phyloP scores from a whole-genome alignment of 2,888 invertebrate species.

The Carpatolechia fugitivella region DNA sequence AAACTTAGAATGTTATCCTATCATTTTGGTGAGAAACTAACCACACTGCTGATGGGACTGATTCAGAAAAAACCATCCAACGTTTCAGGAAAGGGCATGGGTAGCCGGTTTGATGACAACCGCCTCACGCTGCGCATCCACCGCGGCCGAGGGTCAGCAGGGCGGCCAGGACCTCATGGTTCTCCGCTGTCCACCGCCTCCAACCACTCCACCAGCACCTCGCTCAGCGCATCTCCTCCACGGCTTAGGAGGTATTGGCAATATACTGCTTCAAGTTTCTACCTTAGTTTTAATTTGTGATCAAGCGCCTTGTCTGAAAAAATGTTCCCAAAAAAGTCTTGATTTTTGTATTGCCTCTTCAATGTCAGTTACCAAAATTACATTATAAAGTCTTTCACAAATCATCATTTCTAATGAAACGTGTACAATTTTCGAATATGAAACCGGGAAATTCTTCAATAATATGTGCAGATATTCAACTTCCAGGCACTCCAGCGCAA shows the following conservation, averaged over 20 bases:
- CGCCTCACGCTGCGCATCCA: slow-evolving; percentile 95
- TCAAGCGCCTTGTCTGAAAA: too few relatives aligned
- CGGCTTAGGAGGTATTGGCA: slow-evolving; percentile 63
- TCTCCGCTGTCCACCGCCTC: slow-evolving; percentile 84
- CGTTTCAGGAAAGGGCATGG: slow-evolving; percentile 80
- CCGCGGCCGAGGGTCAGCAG: slow-evolving; percentile 88
- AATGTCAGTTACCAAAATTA: too few relatives aligned
- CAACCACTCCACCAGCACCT: slow-evolving; percentile 84
- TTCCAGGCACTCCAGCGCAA: slow-evolving; percentile 80
- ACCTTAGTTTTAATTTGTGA: too few relatives aligned
- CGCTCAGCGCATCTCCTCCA: slow-evolving; percentile 83
- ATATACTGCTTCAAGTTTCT: too few relatives aligned
- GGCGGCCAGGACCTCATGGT: slow-evolving; percentile 79
- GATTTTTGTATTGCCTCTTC: too few relatives aligned
- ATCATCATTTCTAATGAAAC: too few relatives aligned
- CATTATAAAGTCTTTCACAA: too few relatives aligned
- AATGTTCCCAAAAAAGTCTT: too few relatives aligned
- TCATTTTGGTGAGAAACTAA: too few relatives aligned
- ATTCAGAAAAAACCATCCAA: background rate
- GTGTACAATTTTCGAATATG: too few relatives aligned
- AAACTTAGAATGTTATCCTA: too few relatives aligned
- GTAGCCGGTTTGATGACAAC: slow-evolving; percentile 91
- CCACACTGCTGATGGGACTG: too few relatives aligned
- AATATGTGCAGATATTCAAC: slow-evolving; percentile 1
- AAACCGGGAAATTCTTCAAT: background rate